phyloP scores from a whole-genome alignment of 2,797 vertebrate genomes.

The Spinibarbus caldwelli region DNA sequence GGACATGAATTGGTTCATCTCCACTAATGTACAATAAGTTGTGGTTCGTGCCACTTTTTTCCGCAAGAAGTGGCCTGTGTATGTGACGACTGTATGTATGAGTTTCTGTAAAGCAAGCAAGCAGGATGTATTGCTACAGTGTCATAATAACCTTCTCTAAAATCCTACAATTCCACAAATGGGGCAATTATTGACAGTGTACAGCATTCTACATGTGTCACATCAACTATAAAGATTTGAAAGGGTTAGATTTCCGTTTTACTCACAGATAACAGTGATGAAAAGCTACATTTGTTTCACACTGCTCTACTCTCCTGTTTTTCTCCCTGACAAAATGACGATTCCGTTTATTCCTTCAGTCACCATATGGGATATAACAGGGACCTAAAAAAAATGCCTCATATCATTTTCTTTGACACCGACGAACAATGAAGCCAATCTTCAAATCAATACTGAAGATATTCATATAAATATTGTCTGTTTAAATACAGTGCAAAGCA shows the following conservation, averaged over 20 bases:
- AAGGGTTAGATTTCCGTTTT: slow-evolving; percentile 28
- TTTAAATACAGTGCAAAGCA: slow-evolving; percentile 48
- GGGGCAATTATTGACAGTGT: slow-evolving; percentile 12
- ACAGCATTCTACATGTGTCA: slow-evolving; percentile 1
- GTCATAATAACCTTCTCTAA: slow-evolving; percentile 23
- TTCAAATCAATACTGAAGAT: slow-evolving; percentile 8
- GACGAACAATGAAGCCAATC: slow-evolving; percentile 7
- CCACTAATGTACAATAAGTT: slow-evolving; percentile 74
- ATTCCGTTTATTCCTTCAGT: slow-evolving; percentile 39
- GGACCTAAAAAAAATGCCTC: slow-evolving; percentile 47
- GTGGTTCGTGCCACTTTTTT: slow-evolving; percentile 71
- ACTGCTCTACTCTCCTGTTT: slow-evolving; percentile 61
- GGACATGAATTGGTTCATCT: slow-evolving; percentile 60
- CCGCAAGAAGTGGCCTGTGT: slow-evolving; percentile 65
- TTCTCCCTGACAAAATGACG: slow-evolving; percentile 59
- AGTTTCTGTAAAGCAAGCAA: slow-evolving; percentile 42
- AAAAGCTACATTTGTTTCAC: slow-evolving; percentile 30
- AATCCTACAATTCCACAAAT: background rate
- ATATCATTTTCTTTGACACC: slow-evolving; percentile 34
- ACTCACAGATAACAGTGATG: slow-evolving; percentile 46
- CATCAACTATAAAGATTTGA: slow-evolving; percentile 11
- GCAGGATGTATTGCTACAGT: slow-evolving; percentile 23
- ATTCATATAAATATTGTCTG: slow-evolving; percentile 9
- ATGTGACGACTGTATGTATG: slow-evolving; percentile 53
- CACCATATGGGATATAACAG: slow-evolving; percentile 52